These are phyloP conservation scores for Chaunax sp. DNA, from an alignment of 2,797 vertebrate species.

Conservation along the genomic window DNA sequence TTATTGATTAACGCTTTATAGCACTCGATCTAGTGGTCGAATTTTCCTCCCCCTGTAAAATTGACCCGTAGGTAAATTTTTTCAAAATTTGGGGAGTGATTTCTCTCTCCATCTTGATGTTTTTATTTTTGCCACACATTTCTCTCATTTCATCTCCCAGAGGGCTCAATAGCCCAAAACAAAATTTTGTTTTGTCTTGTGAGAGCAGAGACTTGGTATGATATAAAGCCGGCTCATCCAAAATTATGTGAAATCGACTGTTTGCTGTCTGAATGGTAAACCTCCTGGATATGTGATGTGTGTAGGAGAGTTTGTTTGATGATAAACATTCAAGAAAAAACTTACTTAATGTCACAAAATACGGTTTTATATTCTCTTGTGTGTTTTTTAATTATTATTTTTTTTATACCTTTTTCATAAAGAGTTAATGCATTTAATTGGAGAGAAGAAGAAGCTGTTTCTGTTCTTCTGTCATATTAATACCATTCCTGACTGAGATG, in stretches of 20 bases:
- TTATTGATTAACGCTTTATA: conserved; percentile 6
- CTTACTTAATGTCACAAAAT: too few species aligned
- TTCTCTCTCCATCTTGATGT: conserved; percentile 9
- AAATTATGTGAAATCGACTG: conserved; percentile 46
- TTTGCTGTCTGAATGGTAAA: conserved; percentile 26
- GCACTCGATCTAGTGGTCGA: background rate
- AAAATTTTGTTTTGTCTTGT: conserved; percentile 12
- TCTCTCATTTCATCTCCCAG: conserved; percentile 18
- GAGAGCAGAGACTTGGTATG: conserved; percentile 32
- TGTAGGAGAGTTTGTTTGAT: conserved; percentile 16
- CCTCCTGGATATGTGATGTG: conserved; percentile 9
- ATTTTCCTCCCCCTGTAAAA: background rate
- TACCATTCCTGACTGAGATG: too few species aligned
- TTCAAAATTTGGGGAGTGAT: background rate
- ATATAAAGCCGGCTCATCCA: conserved; percentile 48
- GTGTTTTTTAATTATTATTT: too few species aligned
- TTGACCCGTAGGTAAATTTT: background rate
- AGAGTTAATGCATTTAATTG: too few species aligned
- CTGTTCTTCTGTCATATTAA: too few species aligned
- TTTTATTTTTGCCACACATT: conserved; percentile 1
- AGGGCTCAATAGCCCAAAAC: conserved; percentile 12
- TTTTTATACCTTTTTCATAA: too few species aligned
- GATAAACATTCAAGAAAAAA: too few species aligned
- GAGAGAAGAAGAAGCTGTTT: too few species aligned
- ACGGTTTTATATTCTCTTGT: too few species aligned